Evolutionary conservation across 2,113 vertebrate species (phyloP).

Genomic region (Mugil cephalus): DNA sequence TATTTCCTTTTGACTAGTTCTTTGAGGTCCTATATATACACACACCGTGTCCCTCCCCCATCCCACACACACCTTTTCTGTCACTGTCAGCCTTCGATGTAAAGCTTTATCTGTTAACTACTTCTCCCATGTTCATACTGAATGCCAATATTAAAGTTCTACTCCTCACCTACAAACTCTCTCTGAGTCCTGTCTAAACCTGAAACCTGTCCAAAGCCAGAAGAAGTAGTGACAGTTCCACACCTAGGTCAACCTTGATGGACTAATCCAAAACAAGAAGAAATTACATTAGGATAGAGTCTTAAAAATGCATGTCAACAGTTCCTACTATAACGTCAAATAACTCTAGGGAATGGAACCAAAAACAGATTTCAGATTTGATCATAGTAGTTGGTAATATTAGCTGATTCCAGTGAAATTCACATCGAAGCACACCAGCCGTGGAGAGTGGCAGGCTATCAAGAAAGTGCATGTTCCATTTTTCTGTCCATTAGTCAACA

Average conservation of each 20-base stretch:
- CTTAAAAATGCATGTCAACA: too few relatives aligned
- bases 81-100: not conserved
- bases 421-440: not conserved
- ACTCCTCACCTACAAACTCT: too few relatives aligned
- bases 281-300: too few relatives aligned
- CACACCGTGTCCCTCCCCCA: too few relatives aligned
- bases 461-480: not conserved
- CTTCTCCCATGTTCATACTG: not conserved
- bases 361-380: not conserved
- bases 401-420: not conserved
- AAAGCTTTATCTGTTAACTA: not conserved
- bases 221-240: not conserved
- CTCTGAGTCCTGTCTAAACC: too few relatives aligned
- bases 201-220: not conserved
- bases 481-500: constrained; percentile 26
- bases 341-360: not conserved
- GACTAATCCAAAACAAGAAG: not conserved
- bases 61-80: too few relatives aligned
- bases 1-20: too few relatives aligned
- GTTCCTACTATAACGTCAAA: too few relatives aligned
- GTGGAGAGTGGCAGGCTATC: not conserved
- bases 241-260: not conserved
- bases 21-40: too few relatives aligned
- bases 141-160: too few relatives aligned
- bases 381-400: not conserved